Evolutionary conservation across 2,113 vertebrate genomes (phyloP).

Genomic region (Lagenorhynchus albirostris): DNA sequence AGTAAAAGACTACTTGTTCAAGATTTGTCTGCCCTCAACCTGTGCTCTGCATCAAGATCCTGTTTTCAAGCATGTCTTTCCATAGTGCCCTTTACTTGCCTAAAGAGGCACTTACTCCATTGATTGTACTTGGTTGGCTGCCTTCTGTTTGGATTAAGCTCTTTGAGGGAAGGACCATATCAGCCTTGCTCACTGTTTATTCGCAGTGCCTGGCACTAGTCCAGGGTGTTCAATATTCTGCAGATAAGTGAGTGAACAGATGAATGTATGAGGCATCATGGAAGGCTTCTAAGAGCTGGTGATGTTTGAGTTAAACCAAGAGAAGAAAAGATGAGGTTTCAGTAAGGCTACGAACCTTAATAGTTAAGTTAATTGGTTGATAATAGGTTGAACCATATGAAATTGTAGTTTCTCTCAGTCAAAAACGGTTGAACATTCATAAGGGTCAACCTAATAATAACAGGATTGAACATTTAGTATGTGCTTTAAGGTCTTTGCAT

Average conservation of each 20-base stretch:
- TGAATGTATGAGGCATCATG: too few species aligned
- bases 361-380: background rate
- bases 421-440: background rate
- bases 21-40: background rate
- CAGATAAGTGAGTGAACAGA: background rate
- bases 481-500: background rate
- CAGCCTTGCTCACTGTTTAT: background rate
- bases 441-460: background rate
- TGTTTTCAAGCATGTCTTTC: background rate
- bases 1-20: background rate
- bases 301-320: background rate
- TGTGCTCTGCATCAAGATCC: too few species aligned
- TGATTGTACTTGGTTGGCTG: background rate
- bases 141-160: background rate
- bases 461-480: background rate
- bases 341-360: background rate
- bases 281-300: background rate
- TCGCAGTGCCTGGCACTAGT: too few species aligned
- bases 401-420: background rate
- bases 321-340: background rate
- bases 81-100: background rate
- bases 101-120: background rate
- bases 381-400: background rate
- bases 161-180: background rate
- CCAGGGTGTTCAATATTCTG: accelerated